Conservation (phyloP, 2,888 invertebrate species). For the Drosophila acutilabella region DNA sequence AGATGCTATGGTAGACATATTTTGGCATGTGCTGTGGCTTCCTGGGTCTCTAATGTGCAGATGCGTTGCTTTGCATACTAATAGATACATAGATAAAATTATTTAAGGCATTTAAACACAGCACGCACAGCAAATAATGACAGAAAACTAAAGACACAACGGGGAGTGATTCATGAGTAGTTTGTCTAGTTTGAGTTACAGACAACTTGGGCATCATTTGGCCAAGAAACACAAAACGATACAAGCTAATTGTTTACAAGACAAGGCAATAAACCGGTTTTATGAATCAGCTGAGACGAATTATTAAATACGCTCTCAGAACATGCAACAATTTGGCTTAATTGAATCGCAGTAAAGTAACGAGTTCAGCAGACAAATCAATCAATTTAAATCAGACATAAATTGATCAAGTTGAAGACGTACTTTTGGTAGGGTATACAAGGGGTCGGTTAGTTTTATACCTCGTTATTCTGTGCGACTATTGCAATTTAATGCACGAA, state of each 20-base stretch:
- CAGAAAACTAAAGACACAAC: conserved; percentile 28
- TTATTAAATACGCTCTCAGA: too few species aligned
- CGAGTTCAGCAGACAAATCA: conserved; percentile 6
- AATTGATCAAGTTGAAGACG: too few species aligned
- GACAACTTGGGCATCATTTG: conserved; percentile 43
- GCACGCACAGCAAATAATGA: conserved; percentile 35
- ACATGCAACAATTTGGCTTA: conserved; percentile 8
- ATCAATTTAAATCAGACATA: conserved; percentile 2
- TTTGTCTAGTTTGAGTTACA: conserved; percentile 64
- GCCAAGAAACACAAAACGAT: conserved; percentile 39
- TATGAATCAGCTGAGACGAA: not conserved
- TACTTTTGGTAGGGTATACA: conserved; percentile 14
- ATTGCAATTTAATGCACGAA: conserved; percentile 66
- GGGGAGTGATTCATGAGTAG: conserved; percentile 46
- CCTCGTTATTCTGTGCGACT: conserved; percentile 26
- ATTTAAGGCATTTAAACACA: conserved; percentile 62
- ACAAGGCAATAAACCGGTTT: not conserved
- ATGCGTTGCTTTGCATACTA: conserved; percentile 68
- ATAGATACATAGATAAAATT: conserved; percentile 41
- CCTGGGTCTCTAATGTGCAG: conserved; percentile 54
- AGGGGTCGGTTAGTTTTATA: conserved; percentile 9
- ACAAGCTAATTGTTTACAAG: conserved; percentile 59
- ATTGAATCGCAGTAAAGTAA: conserved; percentile 2
- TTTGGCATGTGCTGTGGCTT: conserved; percentile 64
- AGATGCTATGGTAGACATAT: conserved; percentile 4